Percentiles rank a stretch among this genome's conserved stretches.
Conservation (phyloP, 2,113 vertebrate species). For the Alces alces region DNA sequence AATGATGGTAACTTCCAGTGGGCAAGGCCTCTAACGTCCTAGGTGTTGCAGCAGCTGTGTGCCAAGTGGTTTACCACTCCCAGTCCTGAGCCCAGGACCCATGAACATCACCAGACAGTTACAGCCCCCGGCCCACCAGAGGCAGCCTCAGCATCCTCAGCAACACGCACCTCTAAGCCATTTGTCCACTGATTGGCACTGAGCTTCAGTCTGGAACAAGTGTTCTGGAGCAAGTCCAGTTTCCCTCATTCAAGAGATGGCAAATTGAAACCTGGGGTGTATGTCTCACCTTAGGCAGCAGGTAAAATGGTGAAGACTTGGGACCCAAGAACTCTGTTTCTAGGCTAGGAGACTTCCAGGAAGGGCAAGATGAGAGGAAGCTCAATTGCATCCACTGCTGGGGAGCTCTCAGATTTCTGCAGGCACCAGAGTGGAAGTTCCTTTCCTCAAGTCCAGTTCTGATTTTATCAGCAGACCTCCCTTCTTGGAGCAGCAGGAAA, state of each 20-base stretch:
- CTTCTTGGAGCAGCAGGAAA: too few relatives aligned
- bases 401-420: too few relatives aligned
- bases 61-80: neutral
- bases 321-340: too few relatives aligned
- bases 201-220: neutral
- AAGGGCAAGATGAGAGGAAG: too few relatives aligned
- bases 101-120: neutral
- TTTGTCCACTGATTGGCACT: accelerated
- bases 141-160: neutral
- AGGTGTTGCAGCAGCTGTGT: too few relatives aligned
- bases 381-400: too few relatives aligned
- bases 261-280: neutral
- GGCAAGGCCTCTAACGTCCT: too few relatives aligned
- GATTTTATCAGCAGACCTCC: neutral
- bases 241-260: neutral
- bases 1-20: too few relatives aligned
- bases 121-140: neutral
- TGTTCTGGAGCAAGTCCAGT: neutral
- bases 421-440: neutral
- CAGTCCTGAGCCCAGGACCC: neutral
- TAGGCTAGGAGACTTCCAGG: too few relatives aligned
- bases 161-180: accelerated
- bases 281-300: neutral
- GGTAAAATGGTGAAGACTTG: too few relatives aligned
- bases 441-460: neutral